These are phyloP conservation scores for Taphrorychus bicolor DNA, from an alignment of 2,888 invertebrate species.

Conservation along the genomic window DNA sequence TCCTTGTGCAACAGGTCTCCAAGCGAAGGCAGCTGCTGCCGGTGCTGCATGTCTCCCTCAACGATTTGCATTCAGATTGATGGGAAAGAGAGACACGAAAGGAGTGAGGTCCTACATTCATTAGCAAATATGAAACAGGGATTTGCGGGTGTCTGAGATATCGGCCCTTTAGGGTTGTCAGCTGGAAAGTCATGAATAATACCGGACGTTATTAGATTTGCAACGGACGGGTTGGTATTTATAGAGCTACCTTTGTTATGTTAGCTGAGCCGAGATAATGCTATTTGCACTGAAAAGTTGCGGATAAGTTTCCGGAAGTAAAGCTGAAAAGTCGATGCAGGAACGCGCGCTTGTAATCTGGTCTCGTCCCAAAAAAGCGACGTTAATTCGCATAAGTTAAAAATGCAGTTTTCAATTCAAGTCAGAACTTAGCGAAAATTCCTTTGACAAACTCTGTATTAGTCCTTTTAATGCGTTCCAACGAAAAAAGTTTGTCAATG, in stretches of 20 bases:
- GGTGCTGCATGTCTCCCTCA: conserved; percentile 5
- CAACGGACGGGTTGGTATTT: neutral
- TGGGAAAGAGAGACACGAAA: conserved; percentile 7
- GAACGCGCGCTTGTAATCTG: neutral
- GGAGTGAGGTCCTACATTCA: conserved; percentile 30
- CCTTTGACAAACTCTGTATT: conserved; percentile 12
- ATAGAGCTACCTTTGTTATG: conserved; percentile 2
- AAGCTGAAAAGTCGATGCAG: neutral
- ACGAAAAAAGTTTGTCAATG: conserved; percentile 10
- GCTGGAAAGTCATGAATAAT: conserved; percentile 35
- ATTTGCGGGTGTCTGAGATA: conserved; percentile 36
- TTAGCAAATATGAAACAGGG: conserved; percentile 39
- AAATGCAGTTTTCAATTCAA: conserved; percentile 4
- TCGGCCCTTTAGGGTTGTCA: conserved; percentile 34
- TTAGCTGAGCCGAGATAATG: neutral
- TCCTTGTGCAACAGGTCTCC: neutral
- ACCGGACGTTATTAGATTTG: conserved; percentile 20
- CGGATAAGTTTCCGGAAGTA: neutral
- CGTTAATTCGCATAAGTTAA: neutral
- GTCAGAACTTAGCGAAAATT: conserved; percentile 1
- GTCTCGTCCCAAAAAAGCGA: neutral
- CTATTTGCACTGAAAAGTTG: neutral
- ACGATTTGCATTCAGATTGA: conserved; percentile 12
- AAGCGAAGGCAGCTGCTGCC: neutral
- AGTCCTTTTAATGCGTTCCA: conserved; percentile 4